Conservation (phyloP, 2,797 vertebrate species). For the Echeneis naucrates region DNA sequence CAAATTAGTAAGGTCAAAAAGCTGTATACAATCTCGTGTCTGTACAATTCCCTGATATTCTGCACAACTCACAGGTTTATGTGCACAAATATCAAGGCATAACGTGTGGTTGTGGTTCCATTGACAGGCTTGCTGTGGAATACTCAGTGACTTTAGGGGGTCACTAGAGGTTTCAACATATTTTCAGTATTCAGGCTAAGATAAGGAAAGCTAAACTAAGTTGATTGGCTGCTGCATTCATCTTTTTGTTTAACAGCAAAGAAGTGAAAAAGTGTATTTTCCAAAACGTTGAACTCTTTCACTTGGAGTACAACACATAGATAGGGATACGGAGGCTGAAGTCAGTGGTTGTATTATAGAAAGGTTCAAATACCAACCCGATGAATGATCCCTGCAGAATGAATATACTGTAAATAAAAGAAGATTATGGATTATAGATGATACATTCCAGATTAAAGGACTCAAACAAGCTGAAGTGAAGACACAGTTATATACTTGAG, state of each 20-base stretch:
- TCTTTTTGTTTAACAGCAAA: background rate
- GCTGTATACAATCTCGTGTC: background rate
- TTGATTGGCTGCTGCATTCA: background rate
- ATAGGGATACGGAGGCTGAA: background rate
- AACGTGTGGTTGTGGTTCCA: no score
- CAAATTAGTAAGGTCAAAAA: no score
- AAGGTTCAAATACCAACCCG: conserved; percentile 79
- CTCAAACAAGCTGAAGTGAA: background rate
- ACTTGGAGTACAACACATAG: background rate
- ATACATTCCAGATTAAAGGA: background rate
- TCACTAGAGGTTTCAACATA: background rate
- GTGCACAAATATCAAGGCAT: no score
- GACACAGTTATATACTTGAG: background rate
- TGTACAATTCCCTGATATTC: no score
- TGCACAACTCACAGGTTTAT: background rate
- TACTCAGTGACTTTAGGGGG: no score
- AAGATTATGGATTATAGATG: background rate
- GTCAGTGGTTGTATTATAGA: background rate
- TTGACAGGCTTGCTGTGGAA: background rate
- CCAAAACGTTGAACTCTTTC: background rate
- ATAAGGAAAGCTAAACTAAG: no score
- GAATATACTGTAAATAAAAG: conserved; percentile 84
- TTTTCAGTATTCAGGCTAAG: background rate
- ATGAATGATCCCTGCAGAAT: conserved; percentile 89
- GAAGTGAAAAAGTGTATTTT: background rate